These are phyloP conservation scores for Drosophila ustulata DNA, from an alignment of 2,888 invertebrate species.

Conservation along the genomic window DNA sequence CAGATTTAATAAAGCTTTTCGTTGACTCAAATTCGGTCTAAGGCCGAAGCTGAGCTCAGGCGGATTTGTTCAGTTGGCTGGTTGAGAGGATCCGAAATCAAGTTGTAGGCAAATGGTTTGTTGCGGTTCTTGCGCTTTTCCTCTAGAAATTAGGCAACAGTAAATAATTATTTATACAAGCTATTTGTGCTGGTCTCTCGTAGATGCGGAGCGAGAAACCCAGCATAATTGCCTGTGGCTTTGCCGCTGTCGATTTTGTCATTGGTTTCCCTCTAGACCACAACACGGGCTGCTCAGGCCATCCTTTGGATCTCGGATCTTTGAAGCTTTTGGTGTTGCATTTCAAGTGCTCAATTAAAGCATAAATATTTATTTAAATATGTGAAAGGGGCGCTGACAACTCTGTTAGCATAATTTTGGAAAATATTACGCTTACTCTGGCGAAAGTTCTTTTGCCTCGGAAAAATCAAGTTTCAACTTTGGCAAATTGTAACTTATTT, in stretches of 20 bases:
- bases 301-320: conserved; percentile 4
- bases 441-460: conserved; percentile 3
- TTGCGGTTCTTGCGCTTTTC: conserved; percentile 52
- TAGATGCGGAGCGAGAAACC: conserved; percentile 5
- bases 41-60: background rate
- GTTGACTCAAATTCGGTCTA: background rate
- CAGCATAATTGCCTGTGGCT: conserved; percentile 60
- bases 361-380: conserved; percentile 24
- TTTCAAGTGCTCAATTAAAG: conserved; percentile 26
- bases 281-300: conserved; percentile 1
- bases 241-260: conserved; percentile 37
- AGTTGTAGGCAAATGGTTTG: conserved; percentile 54
- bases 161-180: conserved; percentile 67
- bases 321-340: conserved; percentile 5
- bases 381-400: background rate
- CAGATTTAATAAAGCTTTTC: conserved; percentile 56
- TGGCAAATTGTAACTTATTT: conserved; percentile 27
- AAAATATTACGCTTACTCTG: conserved; percentile 9
- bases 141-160: conserved; percentile 54
- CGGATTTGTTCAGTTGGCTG: conserved; percentile 3
- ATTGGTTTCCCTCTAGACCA: conserved; percentile 24
- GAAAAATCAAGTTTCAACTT: conserved; percentile 32
- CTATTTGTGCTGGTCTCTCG: conserved; percentile 16
- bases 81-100: conserved; percentile 34
- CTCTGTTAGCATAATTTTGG: background rate